These are phyloP conservation scores for Neuroterus valhalla DNA, from an alignment of 1,140 invertebrate species.

Conservation along the genomic window DNA sequence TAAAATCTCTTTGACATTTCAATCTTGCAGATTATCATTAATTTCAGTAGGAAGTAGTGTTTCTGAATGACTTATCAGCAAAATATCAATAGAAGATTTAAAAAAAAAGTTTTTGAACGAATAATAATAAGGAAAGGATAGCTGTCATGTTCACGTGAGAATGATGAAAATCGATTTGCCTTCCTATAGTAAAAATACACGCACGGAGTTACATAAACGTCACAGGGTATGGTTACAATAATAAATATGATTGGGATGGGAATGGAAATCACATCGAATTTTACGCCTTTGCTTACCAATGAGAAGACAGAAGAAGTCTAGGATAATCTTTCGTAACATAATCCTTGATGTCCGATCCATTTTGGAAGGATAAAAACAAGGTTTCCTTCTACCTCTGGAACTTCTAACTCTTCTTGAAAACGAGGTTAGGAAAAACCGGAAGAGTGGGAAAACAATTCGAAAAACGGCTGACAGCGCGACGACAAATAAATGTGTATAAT, in stretches of 20 bases:
- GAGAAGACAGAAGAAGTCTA: constrained; percentile 60
- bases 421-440: constrained; percentile 10
- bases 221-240: neutral
- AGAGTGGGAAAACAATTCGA: neutral
- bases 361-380: neutral
- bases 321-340: constrained; percentile 58
- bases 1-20: no score
- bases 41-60: neutral
- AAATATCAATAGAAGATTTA: neutral
- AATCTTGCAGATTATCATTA: neutral
- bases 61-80: neutral
- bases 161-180: neutral
- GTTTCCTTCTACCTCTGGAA: neutral
- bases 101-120: neutral
- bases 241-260: neutral
- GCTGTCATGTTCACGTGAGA: neutral
- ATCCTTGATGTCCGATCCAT: constrained; percentile 63
- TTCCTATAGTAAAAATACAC: constrained; percentile 7
- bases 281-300: constrained; percentile 51
- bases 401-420: constrained; percentile 8
- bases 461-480: constrained; percentile 20
- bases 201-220: constrained; percentile 39
- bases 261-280: neutral
- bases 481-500: neutral
- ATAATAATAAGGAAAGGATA: neutral